phyloP scores from a whole-genome alignment of 2,888 invertebrate species.

The Bombyx huttoni region DNA sequence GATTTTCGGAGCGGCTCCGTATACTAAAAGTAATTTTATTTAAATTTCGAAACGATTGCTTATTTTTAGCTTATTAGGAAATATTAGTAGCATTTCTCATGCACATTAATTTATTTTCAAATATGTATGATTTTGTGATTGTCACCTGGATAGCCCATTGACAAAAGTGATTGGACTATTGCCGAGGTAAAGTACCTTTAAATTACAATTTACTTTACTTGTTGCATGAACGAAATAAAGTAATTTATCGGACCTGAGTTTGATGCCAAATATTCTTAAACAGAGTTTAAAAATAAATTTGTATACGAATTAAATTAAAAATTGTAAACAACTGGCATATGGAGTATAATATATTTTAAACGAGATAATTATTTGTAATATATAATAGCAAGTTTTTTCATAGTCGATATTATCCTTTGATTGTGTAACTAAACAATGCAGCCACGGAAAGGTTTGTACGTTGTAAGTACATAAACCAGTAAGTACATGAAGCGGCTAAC shows the following conservation, averaged over 20 bases:
- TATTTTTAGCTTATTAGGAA: neutral
- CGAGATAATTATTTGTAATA: too few species aligned
- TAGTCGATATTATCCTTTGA: too few species aligned
- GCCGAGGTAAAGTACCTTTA: constrained; percentile 87
- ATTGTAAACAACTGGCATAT: too few species aligned
- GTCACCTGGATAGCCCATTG: constrained; percentile 81
- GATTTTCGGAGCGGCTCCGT: neutral
- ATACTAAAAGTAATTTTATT: neutral
- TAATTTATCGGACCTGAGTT: neutral
- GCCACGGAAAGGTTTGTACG: neutral
- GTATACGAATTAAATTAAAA: too few species aligned
- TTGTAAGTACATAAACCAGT: neutral
- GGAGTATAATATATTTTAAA: too few species aligned
- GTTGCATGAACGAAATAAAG: neutral
- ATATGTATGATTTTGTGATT: constrained; percentile 34
- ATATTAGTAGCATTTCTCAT: neutral
- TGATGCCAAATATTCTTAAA: too few species aligned
- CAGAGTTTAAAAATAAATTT: too few species aligned
- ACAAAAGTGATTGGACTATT: constrained; percentile 93
- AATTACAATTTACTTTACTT: neutral
- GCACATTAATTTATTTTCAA: constrained; percentile 7
- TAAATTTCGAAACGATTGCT: neutral
- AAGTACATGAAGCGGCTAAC: neutral
- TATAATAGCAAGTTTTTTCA: too few species aligned
- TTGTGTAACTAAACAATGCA: neutral